These are phyloP conservation scores for Aradus depressus DNA, from an alignment of 2,888 invertebrate genomes.

Conservation along the genomic window DNA sequence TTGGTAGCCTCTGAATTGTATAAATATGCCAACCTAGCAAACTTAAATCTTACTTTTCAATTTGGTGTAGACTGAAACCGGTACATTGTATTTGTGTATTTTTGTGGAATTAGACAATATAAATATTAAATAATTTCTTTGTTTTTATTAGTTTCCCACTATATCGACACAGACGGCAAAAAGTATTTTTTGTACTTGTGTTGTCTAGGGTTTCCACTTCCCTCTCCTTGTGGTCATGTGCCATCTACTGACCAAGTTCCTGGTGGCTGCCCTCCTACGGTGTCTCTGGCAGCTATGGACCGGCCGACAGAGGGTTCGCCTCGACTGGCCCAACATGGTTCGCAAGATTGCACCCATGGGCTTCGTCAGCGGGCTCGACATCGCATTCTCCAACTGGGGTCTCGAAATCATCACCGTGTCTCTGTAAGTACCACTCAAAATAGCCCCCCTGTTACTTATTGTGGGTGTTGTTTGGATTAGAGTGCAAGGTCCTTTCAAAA, in stretches of 20 bases:
- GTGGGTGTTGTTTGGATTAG: too few species aligned
- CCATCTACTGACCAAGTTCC: slow-evolving; percentile 81
- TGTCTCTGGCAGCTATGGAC: slow-evolving; percentile 42
- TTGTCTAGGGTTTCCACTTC: slow-evolving; percentile 67
- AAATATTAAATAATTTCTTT: too few species aligned
- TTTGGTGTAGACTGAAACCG: too few species aligned
- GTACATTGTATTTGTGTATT: slow-evolving; percentile 4
- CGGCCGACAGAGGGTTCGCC: slow-evolving; percentile 52
- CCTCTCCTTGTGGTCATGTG: slow-evolving; percentile 83
- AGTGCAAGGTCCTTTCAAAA: too few species aligned
- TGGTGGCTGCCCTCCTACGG: slow-evolving; percentile 63
- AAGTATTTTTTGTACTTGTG: slow-evolving; percentile 20
- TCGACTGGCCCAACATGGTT: slow-evolving; percentile 68
- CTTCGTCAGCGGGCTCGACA: slow-evolving; percentile 88
- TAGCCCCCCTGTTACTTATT: too few species aligned
- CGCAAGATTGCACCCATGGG: slow-evolving; percentile 73
- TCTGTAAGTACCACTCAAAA: slow-evolving; percentile 53
- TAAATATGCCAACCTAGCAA: too few species aligned
- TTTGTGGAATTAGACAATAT: too few species aligned
- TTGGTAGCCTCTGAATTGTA: too few species aligned
- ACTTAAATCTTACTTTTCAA: too few species aligned
- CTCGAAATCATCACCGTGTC: slow-evolving; percentile 89
- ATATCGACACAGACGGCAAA: too few species aligned
- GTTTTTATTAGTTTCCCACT: too few species aligned
- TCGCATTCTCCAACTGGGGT: slow-evolving; percentile 97